phyloP scores from a whole-genome alignment of 2,113 vertebrate species.

The Semnornis frantzii region DNA sequence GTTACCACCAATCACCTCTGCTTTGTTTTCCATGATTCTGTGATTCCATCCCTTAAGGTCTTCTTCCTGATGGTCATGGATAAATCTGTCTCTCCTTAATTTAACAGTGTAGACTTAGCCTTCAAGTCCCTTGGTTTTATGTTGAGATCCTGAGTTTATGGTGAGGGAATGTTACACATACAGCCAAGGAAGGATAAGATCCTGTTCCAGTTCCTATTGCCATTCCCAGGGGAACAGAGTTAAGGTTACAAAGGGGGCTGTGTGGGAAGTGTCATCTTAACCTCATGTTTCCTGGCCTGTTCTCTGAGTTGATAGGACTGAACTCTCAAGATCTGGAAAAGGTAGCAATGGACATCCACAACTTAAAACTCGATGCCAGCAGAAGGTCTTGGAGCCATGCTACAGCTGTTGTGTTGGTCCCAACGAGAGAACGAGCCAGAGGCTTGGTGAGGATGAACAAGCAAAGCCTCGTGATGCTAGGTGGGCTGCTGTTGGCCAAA shows the following conservation, averaged over 20 bases:
- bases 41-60: neutral
- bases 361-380: neutral
- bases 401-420: neutral
- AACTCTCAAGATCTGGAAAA: constrained; percentile 23
- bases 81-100: neutral
- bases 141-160: neutral
- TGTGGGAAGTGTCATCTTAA: constrained; percentile 56
- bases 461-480: neutral
- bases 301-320: neutral
- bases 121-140: constrained; percentile 12
- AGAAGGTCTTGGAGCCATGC: neutral
- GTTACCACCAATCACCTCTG: no score
- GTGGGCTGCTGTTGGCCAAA: rapidly evolving
- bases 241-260: constrained; percentile 11
- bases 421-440: neutral
- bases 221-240: neutral
- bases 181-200: constrained; percentile 40
- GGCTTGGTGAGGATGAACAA: neutral
- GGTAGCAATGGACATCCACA: neutral
- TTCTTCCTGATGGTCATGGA: neutral
- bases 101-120: rapidly evolving
- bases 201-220: constrained; percentile 11
- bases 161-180: neutral
- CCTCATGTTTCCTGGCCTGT: neutral
- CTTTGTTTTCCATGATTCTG: no score